phyloP scores from a whole-genome alignment of 1,140 invertebrate species.

The Dysdera silvatica region DNA sequence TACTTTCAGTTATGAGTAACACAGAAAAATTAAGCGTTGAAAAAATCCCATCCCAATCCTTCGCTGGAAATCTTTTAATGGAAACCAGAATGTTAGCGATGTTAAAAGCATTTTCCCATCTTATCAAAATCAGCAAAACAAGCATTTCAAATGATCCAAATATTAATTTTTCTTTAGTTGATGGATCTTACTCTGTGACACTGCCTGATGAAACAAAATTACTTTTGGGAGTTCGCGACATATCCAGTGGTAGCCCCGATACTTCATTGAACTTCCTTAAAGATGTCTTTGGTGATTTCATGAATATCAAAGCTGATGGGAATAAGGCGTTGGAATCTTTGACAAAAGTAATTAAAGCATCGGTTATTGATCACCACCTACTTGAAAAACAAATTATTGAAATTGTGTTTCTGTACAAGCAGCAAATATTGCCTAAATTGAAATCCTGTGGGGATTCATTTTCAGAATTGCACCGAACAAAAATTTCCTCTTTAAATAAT shows the following conservation, averaged over 20 bases:
- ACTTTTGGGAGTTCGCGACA: conserved; percentile 14
- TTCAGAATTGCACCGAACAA: neutral
- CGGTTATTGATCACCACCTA: neutral
- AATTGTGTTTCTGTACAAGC: conserved; percentile 24
- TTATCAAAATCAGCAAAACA: conserved; percentile 13
- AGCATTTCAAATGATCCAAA: conserved; percentile 23
- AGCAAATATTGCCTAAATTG: conserved; percentile 13
- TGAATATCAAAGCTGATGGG: conserved; percentile 11
- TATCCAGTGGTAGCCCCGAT: conserved; percentile 20
- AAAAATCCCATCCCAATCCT: conserved; percentile 24
- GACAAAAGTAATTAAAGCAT: conserved; percentile 1
- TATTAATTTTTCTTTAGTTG: conserved; percentile 1
- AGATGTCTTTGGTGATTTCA: conserved; percentile 17
- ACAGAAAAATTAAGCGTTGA: conserved; percentile 20
- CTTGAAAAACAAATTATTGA: conserved; percentile 19
- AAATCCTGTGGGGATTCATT: neutral
- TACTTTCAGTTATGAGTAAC: conserved; percentile 15
- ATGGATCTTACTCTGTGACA: conserved; percentile 11
- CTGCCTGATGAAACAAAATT: conserved; percentile 15
- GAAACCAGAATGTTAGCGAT: conserved; percentile 10
- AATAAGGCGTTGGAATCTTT: neutral
- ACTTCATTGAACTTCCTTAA: conserved; percentile 16
- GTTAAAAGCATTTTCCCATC: conserved; percentile 15
- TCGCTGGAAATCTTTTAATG: conserved; percentile 27
- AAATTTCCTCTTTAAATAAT: conserved; percentile 14